Evolutionary conservation across 2,888 invertebrate species (phyloP).

Genomic region (Chydorus sphaericus): DNA sequence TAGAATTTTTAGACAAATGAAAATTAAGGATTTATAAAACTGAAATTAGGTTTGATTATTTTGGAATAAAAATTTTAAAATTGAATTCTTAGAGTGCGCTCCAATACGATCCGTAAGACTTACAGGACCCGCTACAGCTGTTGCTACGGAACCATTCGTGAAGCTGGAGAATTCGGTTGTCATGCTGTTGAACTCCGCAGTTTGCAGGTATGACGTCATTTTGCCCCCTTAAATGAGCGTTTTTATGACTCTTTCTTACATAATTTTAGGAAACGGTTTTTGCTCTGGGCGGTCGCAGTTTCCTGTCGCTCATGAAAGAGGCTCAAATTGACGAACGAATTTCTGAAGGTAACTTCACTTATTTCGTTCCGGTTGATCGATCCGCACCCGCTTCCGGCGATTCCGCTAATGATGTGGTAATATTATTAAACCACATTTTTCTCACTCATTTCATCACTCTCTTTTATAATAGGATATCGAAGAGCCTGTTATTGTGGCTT

Average conservation of each 20-base stretch:
- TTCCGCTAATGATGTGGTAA: conserved; percentile 9
- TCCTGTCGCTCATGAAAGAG: conserved; percentile 38
- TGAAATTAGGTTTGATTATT: too few relatives aligned
- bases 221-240: not conserved
- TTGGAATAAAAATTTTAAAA: too few relatives aligned
- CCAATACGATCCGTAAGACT: conserved; percentile 43
- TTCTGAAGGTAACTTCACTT: conserved; percentile 36
- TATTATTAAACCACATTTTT: not conserved
- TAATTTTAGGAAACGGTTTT: conserved; percentile 39
- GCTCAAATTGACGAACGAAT: conserved; percentile 35
- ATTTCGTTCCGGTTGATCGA: conserved; percentile 35
- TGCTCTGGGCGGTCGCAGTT: conserved; percentile 42
- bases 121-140: conserved; percentile 47
- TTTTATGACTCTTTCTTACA: conserved; percentile 27
- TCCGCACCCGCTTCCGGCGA: conserved; percentile 22
- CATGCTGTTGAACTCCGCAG: conserved; percentile 17
- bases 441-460: not conserved
- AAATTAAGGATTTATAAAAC: too few relatives aligned
- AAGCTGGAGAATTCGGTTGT: conserved; percentile 37
- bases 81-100: conserved; percentile 34
- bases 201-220: conserved; percentile 1
- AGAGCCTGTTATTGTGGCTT: not conserved
- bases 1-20: too few relatives aligned
- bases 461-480: too few relatives aligned
- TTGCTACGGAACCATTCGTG: conserved; percentile 38